Conservation (phyloP, 2,888 invertebrate genomes). For the Nomada ferruginata region DNA sequence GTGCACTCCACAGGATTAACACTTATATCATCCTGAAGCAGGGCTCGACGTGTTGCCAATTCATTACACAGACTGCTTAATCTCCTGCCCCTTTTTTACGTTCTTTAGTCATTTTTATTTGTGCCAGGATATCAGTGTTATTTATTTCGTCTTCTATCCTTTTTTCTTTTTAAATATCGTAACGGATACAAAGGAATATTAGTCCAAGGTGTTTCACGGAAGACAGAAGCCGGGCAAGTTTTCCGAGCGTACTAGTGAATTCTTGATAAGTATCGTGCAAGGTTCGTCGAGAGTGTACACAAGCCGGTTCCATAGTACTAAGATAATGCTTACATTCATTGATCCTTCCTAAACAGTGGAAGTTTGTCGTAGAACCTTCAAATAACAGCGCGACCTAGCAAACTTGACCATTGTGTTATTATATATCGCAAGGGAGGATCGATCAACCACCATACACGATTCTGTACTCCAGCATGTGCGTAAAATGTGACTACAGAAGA, state of each 20-base stretch:
- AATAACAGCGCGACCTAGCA: not conserved
- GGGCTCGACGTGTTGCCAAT: constrained; percentile 70
- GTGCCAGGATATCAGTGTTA: not conserved
- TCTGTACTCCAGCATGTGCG: no score
- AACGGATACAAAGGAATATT: not conserved
- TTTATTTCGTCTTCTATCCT: not conserved
- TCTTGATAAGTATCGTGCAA: not conserved
- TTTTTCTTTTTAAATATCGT: no score
- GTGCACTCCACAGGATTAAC: constrained; percentile 76
- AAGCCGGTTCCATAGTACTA: constrained; percentile 4
- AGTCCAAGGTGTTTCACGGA: not conserved
- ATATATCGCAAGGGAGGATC: constrained; percentile 3
- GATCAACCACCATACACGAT: constrained; percentile 5
- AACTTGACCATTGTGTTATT: constrained; percentile 11
- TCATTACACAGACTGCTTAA: constrained; percentile 65
- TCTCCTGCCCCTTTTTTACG: constrained; percentile 17
- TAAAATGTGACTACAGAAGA: not conserved
- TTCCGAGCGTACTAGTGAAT: not conserved
- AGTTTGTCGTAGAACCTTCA: constrained; percentile 11
- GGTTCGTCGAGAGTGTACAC: not conserved
- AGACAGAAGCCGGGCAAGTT: not conserved
- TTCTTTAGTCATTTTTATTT: not conserved
- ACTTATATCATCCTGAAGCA: constrained; percentile 74
- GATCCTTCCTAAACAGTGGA: constrained; percentile 32
- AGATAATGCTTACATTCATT: constrained; percentile 20